phyloP scores from a whole-genome alignment of 2,113 vertebrate species.

The Kryptolebias marmoratus region DNA sequence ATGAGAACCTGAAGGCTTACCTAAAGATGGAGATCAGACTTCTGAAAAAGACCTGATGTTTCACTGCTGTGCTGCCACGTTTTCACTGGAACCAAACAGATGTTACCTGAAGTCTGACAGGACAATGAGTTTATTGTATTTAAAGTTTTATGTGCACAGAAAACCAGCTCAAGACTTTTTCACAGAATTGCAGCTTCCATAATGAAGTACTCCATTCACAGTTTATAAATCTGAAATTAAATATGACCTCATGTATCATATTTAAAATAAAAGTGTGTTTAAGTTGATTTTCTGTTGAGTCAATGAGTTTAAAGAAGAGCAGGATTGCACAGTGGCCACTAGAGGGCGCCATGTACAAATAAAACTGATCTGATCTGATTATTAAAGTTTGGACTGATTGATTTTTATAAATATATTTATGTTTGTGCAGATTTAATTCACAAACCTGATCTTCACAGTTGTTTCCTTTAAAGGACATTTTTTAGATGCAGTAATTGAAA shows the following conservation, averaged over 20 bases:
- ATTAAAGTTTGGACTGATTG: no score
- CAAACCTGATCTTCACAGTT: no score
- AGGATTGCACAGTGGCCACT: not conserved
- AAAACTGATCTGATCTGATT: not conserved
- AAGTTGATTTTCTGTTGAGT: not conserved
- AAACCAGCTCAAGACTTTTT: not conserved
- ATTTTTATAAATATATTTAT: not conserved
- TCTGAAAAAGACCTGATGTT: slow-evolving; percentile 65
- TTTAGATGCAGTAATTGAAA: not conserved
- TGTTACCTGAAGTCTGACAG: no score
- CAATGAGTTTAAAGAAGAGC: not conserved
- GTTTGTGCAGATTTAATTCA: not conserved
- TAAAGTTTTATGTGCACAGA: not conserved
- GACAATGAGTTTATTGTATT: not conserved
- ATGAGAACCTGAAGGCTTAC: slow-evolving; percentile 90
- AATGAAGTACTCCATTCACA: not conserved
- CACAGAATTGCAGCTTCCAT: not conserved
- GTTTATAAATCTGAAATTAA: not conserved
- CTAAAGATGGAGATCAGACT: slow-evolving; percentile 90
- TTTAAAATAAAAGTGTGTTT: no score
- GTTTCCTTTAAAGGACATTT: no score
- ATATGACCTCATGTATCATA: not conserved
- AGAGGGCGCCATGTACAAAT: not conserved
- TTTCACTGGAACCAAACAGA: no score
- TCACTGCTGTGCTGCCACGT: not conserved